These are phyloP conservation scores for Syngnathus rostellatus DNA, from an alignment of 2,797 vertebrate genomes.

Conservation along the genomic window DNA sequence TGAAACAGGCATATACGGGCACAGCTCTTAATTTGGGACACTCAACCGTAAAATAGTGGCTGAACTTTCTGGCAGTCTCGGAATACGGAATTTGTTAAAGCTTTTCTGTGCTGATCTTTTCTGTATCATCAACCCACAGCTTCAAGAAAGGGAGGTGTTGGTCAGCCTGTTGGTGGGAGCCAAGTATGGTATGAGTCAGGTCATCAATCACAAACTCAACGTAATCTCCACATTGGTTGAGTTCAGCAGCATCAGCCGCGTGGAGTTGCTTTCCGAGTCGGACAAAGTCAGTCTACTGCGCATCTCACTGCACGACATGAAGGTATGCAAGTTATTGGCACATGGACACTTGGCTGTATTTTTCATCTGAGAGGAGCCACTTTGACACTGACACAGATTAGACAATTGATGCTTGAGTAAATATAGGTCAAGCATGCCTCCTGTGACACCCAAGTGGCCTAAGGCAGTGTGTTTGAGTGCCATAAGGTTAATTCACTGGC, in stretches of 20 bases:
- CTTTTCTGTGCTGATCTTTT: background rate
- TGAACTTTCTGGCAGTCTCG: background rate
- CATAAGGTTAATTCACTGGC: conserved; percentile 30
- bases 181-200: conserved; percentile 92
- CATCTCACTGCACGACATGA: conserved; percentile 92
- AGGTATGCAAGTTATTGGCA: conserved; percentile 70
- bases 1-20: too few species aligned
- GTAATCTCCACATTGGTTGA: conserved; percentile 87
- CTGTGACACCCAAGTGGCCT: conserved; percentile 32
- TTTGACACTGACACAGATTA: conserved; percentile 27
- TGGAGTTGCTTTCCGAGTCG: conserved; percentile 86
- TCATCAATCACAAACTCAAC: conserved; percentile 96
- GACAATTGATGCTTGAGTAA: conserved; percentile 26
- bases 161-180: conserved; percentile 89
- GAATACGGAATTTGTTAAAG: background rate
- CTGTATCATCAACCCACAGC: conserved; percentile 55
- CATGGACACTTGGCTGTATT: conserved; percentile 14
- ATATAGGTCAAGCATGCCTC: conserved; percentile 54
- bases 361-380: conserved; percentile 26
- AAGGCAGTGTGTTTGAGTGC: conserved; percentile 26
- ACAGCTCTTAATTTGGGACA: too few species aligned
- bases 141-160: conserved; percentile 90
- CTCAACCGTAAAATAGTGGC: too few species aligned
- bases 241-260: conserved; percentile 86
- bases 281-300: conserved; percentile 92